A percentile compares a stretch with the other conserved stretches of the same genome.
phyloP scores from a whole-genome alignment of 2,888 invertebrate species.

The Gryllus longicercus region DNA sequence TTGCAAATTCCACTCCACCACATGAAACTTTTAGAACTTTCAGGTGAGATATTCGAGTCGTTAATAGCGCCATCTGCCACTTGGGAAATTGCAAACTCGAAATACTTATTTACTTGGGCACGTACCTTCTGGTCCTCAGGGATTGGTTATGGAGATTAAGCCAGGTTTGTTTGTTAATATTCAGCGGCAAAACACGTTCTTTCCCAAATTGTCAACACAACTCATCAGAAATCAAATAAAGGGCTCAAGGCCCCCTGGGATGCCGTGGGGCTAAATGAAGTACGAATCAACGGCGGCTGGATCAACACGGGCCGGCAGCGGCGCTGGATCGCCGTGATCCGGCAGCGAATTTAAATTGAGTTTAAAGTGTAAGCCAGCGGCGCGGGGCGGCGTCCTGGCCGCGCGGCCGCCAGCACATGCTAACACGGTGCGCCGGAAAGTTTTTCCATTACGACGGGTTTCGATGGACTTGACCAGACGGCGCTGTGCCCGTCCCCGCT shows the following conservation, averaged over 20 bases:
- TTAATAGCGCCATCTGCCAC: neutral
- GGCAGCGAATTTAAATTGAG: slow-evolving; percentile 1
- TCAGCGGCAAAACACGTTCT: slow-evolving; percentile 1
- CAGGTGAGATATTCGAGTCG: neutral
- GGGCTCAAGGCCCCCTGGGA: neutral
- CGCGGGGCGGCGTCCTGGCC: too few relatives aligned
- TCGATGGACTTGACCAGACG: slow-evolving; percentile 3
- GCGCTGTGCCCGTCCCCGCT: neutral
- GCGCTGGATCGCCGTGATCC: neutral
- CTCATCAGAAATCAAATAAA: slow-evolving; percentile 8
- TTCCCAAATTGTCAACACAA: slow-evolving; percentile 7
- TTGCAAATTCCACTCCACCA: too few relatives aligned
- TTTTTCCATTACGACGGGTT: neutral
- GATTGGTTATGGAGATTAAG: neutral
- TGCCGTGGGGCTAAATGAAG: neutral
- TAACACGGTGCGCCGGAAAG: neutral
- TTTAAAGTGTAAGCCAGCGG: neutral
- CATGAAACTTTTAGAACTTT: too few relatives aligned
- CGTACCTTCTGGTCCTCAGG: neutral
- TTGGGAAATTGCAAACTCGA: neutral
- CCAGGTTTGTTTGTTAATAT: slow-evolving; percentile 17
- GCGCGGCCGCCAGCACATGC: neutral
- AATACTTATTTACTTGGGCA: neutral
- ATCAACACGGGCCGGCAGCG: neutral
- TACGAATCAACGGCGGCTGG: slow-evolving; percentile 9